Conservation (phyloP, 2,797 vertebrate species). For the Notolabrus celidotus region DNA sequence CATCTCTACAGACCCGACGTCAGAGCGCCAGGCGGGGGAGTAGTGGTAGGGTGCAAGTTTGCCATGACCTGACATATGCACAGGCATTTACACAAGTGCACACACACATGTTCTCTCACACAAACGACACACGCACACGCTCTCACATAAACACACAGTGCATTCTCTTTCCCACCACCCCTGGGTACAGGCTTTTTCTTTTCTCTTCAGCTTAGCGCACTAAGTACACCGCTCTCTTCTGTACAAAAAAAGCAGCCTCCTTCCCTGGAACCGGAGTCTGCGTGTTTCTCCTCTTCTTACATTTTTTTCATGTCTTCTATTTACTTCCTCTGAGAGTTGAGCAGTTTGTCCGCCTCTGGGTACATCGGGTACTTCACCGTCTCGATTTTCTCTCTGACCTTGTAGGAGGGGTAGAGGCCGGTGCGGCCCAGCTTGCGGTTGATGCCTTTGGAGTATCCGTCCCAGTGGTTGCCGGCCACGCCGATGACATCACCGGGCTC, state of each 20-base stretch:
- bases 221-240: constrained; percentile 60
- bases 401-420: constrained; percentile 98
- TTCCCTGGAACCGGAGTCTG: constrained; percentile 73
- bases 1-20: constrained; percentile 69
- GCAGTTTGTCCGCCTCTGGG: constrained; percentile 94
- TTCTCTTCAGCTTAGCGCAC: constrained; percentile 62
- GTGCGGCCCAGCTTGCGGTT: constrained; percentile 97
- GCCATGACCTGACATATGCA: constrained; percentile 62
- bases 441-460: constrained; percentile 98
- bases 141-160: constrained; percentile 62
- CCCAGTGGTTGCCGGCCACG: constrained; percentile 98
- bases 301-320: constrained; percentile 47
- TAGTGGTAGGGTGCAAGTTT: constrained; percentile 69
- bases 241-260: constrained; percentile 79
- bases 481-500: constrained; percentile 97
- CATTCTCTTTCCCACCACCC: constrained; percentile 67
- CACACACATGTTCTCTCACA: constrained; percentile 11
- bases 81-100: constrained; percentile 63
- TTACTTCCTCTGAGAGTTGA: constrained; percentile 79
- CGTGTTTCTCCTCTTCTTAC: constrained; percentile 36
- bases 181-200: constrained; percentile 64
- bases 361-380: constrained; percentile 97
- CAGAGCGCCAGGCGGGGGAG: constrained; percentile 49
- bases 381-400: constrained; percentile 98
- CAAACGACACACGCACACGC: constrained; percentile 19